A percentile compares a stretch with the other conserved stretches of the same genome.
phyloP scores from a whole-genome alignment of 2,888 invertebrate species.

The Eupithecia dodoneata region DNA sequence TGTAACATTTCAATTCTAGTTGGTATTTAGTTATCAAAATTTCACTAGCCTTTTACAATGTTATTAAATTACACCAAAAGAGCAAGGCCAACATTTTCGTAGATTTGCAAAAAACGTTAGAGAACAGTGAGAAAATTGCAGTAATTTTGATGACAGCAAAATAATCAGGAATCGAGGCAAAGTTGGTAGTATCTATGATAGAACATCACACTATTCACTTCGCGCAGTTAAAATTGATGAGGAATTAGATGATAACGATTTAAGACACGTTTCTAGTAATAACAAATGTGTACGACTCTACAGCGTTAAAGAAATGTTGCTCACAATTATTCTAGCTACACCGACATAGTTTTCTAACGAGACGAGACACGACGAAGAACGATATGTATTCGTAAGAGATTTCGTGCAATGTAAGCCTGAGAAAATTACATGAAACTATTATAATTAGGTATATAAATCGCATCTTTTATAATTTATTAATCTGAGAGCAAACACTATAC shows the following conservation, averaged over 20 bases:
- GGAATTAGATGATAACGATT: constrained; percentile 41
- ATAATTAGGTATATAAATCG: not conserved
- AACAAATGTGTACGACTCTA: constrained; percentile 45
- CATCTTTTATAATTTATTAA: not conserved
- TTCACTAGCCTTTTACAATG: constrained; percentile 83
- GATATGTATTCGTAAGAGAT: constrained; percentile 75
- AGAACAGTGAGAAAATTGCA: constrained; percentile 52
- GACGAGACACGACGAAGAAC: constrained; percentile 71
- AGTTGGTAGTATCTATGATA: not conserved
- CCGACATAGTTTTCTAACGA: constrained; percentile 57
- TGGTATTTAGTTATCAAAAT: constrained; percentile 82
- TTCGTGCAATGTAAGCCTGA: constrained; percentile 53
- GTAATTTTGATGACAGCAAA: constrained; percentile 27
- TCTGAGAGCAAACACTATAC: not conserved
- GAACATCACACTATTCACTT: constrained; percentile 39
- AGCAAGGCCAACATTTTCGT: constrained; percentile 76
- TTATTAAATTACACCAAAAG: constrained; percentile 75
- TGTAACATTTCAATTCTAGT: constrained; percentile 78
- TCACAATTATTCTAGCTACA: constrained; percentile 58
- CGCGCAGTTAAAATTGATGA: constrained; percentile 49
- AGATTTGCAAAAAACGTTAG: constrained; percentile 58
- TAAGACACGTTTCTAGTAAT: constrained; percentile 43
- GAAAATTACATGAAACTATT: not conserved
- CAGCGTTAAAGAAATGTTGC: constrained; percentile 51
- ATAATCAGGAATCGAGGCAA: not conserved